Percentiles rank a stretch among this genome's conserved stretches.
Conservation (phyloP, 2,797 vertebrate genomes). For the Crocodylus rhombifer region DNA sequence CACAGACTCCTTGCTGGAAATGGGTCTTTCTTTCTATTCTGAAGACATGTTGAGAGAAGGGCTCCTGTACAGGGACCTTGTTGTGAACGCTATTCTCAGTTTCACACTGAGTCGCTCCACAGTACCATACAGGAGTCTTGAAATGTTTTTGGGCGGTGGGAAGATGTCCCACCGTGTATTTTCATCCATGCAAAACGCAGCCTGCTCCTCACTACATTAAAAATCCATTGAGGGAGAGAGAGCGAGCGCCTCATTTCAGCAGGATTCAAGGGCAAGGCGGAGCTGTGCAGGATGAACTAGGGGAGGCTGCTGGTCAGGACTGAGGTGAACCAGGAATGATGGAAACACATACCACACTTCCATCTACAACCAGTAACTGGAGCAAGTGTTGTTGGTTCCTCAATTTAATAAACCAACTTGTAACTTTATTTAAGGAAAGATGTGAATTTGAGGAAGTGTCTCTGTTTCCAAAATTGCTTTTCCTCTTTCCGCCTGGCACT, state of each 20-base stretch:
- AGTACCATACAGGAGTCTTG: slow-evolving; percentile 60
- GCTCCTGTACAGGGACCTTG: slow-evolving; percentile 14
- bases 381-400: slow-evolving; percentile 19
- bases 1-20: neutral
- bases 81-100: slow-evolving; percentile 25
- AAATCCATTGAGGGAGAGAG: slow-evolving; percentile 40
- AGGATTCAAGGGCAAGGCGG: slow-evolving; percentile 59
- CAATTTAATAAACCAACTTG: slow-evolving; percentile 36
- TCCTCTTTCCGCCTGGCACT: neutral
- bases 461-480: slow-evolving; percentile 38
- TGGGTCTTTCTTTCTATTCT: slow-evolving; percentile 4
- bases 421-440: slow-evolving; percentile 22
- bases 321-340: slow-evolving; percentile 17
- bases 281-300: slow-evolving; percentile 34
- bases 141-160: slow-evolving; percentile 69
- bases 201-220: slow-evolving; percentile 62
- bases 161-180: slow-evolving; percentile 68
- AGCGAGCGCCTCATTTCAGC: slow-evolving; percentile 55
- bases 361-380: slow-evolving; percentile 29
- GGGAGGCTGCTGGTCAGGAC: slow-evolving; percentile 54
- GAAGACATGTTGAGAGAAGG: slow-evolving; percentile 1
- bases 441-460: neutral
- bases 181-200: slow-evolving; percentile 38
- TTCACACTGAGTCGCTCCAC: slow-evolving; percentile 57
- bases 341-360: slow-evolving; percentile 42